Percentiles rank a stretch among this genome's conserved stretches.
Evolutionary conservation across 2,113 vertebrate genomes (phyloP).

Genomic region (Zingel zingel): DNA sequence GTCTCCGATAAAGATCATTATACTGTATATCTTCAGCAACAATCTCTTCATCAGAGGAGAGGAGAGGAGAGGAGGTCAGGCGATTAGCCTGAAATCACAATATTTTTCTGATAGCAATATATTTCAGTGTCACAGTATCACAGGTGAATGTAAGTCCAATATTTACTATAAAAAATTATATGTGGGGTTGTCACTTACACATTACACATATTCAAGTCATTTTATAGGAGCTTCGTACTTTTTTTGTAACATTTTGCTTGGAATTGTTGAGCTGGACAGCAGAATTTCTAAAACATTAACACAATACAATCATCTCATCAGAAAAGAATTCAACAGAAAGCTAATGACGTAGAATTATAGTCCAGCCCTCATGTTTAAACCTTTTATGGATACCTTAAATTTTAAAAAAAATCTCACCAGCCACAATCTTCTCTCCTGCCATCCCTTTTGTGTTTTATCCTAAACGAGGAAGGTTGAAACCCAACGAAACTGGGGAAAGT

Average conservation of each 20-base stretch:
- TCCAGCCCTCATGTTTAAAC: not conserved
- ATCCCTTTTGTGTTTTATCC: conserved; percentile 31
- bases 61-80: not conserved
- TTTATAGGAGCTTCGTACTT: too few species aligned
- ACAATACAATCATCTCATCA: not conserved
- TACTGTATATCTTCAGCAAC: conserved; percentile 27
- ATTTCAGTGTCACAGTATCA: not conserved
- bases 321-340: not conserved
- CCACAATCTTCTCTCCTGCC: not conserved
- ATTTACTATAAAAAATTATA: too few species aligned
- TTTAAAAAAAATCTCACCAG: conserved; percentile 1
- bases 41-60: not conserved
- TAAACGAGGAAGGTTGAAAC: conserved; percentile 35
- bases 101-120: not conserved
- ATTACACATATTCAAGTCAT: too few species aligned
- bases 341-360: not conserved
- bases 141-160: not conserved
- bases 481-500: conserved; percentile 44
- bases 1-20: conserved; percentile 34
- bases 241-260: not conserved
- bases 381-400: not conserved
- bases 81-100: not conserved
- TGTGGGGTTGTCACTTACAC: too few species aligned
- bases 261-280: not conserved
- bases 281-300: not conserved